phyloP scores from a whole-genome alignment of 2,797 vertebrate genomes.

The Pteronotus mesoamericanus region DNA sequence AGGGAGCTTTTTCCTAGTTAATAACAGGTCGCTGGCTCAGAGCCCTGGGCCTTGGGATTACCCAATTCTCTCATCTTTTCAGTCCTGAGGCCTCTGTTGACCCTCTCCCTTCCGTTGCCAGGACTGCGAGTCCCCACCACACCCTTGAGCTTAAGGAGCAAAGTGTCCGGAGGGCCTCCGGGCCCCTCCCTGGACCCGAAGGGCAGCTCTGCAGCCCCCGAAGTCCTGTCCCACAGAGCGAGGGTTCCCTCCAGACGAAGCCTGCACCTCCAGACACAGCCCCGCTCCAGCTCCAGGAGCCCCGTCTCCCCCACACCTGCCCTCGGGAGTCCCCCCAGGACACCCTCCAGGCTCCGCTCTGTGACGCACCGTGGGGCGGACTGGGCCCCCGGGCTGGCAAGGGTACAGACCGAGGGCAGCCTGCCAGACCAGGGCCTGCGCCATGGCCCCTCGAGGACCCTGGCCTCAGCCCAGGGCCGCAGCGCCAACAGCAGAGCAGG shows the following conservation, averaged over 20 bases:
- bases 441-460: not conserved
- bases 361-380: not conserved
- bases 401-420: not conserved
- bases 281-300: not conserved
- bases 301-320: not conserved
- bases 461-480: not conserved
- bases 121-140: not conserved
- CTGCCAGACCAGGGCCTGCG: not conserved
- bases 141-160: not conserved
- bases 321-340: not conserved
- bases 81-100: not conserved
- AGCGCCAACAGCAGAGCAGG: not conserved
- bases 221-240: not conserved
- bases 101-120: not conserved
- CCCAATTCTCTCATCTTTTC: not conserved
- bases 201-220: not conserved
- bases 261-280: not conserved
- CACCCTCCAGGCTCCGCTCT: not conserved
- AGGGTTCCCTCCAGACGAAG: not conserved
- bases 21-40: not conserved
- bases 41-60: not conserved
- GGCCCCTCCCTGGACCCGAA: not conserved
- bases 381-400: not conserved
- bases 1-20: not conserved
- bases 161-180: not conserved